Evolutionary conservation across 2,888 invertebrate species (phyloP).

Genomic region (Mimachlamys varia): DNA sequence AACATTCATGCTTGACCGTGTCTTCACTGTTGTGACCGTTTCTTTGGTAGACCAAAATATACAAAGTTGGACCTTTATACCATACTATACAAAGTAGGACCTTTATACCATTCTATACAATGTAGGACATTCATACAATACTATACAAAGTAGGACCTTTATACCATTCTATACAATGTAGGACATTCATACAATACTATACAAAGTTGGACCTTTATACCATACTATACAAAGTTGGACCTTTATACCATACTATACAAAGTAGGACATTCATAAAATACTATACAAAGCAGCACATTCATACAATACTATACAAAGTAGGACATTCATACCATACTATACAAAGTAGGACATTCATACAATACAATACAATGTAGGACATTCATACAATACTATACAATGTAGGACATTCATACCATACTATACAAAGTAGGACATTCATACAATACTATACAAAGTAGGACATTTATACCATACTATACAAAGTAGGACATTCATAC

Average conservation of each 20-base stretch:
- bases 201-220: neutral
- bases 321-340: constrained; percentile 3
- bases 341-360: neutral
- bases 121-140: neutral
- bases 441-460: constrained; percentile 14
- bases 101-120: neutral
- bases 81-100: neutral
- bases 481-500: constrained; percentile 8
- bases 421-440: constrained; percentile 4
- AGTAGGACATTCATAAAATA: neutral
- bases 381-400: constrained; percentile 17
- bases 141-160: neutral
- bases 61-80: neutral
- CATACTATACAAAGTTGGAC: neutral
- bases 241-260: neutral
- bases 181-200: neutral
- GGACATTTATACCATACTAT: neutral
- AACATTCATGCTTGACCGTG: neutral
- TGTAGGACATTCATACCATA: neutral
- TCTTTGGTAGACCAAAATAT: neutral
- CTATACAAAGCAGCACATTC: neutral
- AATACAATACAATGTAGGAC: neutral
- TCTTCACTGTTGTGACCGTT: constrained; percentile 17
- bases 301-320: constrained; percentile 1
- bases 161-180: neutral